phyloP scores from a whole-genome alignment of 2,797 vertebrate species.

The Erpetoichthys calabaricus region DNA sequence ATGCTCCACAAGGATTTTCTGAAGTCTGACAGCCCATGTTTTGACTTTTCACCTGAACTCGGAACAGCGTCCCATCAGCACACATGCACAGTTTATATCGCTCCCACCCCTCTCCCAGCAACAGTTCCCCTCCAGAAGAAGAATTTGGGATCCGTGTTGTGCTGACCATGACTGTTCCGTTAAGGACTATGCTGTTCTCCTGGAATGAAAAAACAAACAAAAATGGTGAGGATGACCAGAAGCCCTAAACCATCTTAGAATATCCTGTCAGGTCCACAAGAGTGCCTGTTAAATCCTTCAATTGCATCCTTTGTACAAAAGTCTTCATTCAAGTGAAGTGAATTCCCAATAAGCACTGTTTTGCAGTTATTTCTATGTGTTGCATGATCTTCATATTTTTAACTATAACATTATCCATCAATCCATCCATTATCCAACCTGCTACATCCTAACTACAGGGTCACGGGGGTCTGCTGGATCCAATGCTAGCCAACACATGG shows the following conservation, averaged over 20 bases:
- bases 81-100: conserved; percentile 97
- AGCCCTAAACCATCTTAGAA: neutral
- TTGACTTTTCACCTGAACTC: conserved; percentile 71
- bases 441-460: no score
- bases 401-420: no score
- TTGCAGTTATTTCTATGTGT: no score
- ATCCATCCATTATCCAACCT: no score
- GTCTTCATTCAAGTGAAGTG: no score
- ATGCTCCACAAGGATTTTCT: conserved; percentile 72
- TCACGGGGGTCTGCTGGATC: no score
- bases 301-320: no score
- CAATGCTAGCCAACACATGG: no score
- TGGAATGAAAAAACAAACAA: conserved; percentile 24
- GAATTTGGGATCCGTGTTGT: conserved; percentile 69
- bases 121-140: conserved; percentile 51
- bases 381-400: no score
- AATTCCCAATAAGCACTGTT: no score
- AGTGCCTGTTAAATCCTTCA: no score
- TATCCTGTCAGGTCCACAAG: no score
- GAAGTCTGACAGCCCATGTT: conserved; percentile 92
- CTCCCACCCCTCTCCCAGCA: conserved; percentile 59
- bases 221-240: neutral
- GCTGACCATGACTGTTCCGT: conserved; percentile 85
- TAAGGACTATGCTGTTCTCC: conserved; percentile 91
- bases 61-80: conserved; percentile 83